phyloP scores from a whole-genome alignment of 2,797 vertebrate species.

The Xiphophorus birchmanni region DNA sequence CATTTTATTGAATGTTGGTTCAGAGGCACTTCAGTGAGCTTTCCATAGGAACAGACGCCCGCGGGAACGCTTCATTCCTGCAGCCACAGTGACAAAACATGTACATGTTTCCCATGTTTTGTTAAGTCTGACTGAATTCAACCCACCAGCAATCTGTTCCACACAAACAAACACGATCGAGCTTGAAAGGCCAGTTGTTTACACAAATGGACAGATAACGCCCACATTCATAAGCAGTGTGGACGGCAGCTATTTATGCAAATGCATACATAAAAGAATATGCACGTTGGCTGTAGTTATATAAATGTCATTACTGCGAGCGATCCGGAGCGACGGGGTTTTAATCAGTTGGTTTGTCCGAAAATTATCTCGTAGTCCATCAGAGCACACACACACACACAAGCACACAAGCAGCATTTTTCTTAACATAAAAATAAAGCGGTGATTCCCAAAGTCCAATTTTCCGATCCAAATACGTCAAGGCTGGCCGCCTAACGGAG shows the following conservation, averaged over 20 bases:
- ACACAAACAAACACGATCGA: conserved; percentile 46
- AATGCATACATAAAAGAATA: conserved; percentile 3
- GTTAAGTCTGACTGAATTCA: conserved; percentile 63
- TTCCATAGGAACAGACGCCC: not conserved
- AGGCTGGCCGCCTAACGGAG: conserved; percentile 49
- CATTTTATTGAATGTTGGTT: not conserved
- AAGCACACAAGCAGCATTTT: conserved; percentile 22
- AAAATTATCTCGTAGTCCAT: conserved; percentile 2
- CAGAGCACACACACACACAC: not conserved
- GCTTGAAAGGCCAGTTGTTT: conserved; percentile 27
- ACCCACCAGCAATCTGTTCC: conserved; percentile 64
- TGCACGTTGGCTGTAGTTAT: not conserved
- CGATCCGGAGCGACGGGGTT: not conserved
- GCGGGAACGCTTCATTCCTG: conserved; percentile 8
- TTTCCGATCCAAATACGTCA: conserved; percentile 74
- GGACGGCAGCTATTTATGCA: not conserved
- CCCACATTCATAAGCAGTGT: conserved; percentile 9
- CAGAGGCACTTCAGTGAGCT: not conserved
- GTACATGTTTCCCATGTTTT: conserved; percentile 33
- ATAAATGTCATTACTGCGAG: conserved; percentile 10
- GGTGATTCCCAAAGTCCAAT: conserved; percentile 56
- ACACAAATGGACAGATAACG: conserved; percentile 18
- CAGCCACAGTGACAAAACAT: conserved; percentile 2
- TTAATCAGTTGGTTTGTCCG: conserved; percentile 20
- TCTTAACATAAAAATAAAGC: conserved; percentile 41